phyloP scores from a whole-genome alignment of 2,888 invertebrate species.

The Leucophenga maculata region DNA sequence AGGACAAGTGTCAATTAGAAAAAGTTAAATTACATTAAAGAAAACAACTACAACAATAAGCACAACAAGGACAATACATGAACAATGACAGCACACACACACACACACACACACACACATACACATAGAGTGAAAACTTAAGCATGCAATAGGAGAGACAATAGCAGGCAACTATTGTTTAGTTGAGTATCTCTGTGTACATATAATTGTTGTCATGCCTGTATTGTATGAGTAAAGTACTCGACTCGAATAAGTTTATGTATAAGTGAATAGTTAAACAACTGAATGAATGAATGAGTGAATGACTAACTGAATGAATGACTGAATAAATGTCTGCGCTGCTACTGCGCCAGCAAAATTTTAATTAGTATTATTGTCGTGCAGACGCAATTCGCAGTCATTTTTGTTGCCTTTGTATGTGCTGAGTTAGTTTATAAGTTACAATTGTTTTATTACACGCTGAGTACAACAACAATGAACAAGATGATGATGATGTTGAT shows the following conservation, averaged over 20 bases:
- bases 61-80: slow-evolving; percentile 31
- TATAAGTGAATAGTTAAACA: neutral
- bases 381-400: neutral
- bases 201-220: slow-evolving; percentile 42
- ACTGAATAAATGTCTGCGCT: slow-evolving; percentile 5
- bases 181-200: neutral
- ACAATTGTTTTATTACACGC: slow-evolving; percentile 16
- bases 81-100: slow-evolving; percentile 35
- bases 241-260: neutral
- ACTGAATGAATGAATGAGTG: neutral
- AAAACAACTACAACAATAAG: slow-evolving; percentile 27
- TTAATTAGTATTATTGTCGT: slow-evolving; percentile 24
- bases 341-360: slow-evolving; percentile 7
- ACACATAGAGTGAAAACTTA: neutral
- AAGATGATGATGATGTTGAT: neutral
- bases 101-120: neutral
- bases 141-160: neutral
- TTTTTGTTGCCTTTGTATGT: neutral
- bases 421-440: neutral
- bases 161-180: slow-evolving; percentile 12
- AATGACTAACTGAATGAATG: neutral
- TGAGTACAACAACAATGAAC: neutral
- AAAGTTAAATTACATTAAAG: slow-evolving; percentile 58
- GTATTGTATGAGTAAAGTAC: slow-evolving; percentile 25
- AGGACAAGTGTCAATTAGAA: slow-evolving; percentile 59